Evolutionary conservation across 2,888 invertebrate species (phyloP).

Genomic region (Chrysopilus asiliformis): DNA sequence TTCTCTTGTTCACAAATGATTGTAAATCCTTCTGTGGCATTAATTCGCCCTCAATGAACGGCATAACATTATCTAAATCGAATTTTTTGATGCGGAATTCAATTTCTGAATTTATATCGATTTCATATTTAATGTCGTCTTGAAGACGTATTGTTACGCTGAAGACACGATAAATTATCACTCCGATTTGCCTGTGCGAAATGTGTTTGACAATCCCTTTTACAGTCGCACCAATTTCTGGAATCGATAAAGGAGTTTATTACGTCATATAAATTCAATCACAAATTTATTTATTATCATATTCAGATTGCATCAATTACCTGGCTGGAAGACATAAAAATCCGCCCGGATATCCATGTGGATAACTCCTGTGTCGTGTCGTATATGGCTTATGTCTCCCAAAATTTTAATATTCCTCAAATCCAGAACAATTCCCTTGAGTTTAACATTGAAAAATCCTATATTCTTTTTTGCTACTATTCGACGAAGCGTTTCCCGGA

Average conservation of each 20-base stretch:
- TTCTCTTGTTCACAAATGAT: no score
- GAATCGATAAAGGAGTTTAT: no score
- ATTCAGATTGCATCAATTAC: no score
- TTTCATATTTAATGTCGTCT: conserved; percentile 28
- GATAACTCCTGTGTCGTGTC: conserved; percentile 42
- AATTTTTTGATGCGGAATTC: conserved; percentile 30
- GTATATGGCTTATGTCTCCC: conserved; percentile 36
- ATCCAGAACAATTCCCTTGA: conserved; percentile 47
- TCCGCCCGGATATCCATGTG: conserved; percentile 47
- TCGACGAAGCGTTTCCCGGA: conserved; percentile 38
- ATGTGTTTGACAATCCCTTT: conserved; percentile 46
- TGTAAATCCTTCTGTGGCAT: no score
- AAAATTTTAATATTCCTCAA: conserved; percentile 45
- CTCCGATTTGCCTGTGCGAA: conserved; percentile 42
- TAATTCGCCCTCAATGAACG: conserved; percentile 32
- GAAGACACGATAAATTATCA: conserved; percentile 49
- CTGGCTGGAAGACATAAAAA: conserved; percentile 52
- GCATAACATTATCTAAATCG: conserved; percentile 26
- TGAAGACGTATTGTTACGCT: conserved; percentile 46
- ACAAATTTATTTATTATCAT: no score
- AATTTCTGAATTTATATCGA: conserved; percentile 35
- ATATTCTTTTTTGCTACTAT: conserved; percentile 34
- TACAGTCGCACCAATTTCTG: conserved; percentile 38
- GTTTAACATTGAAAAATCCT: conserved; percentile 38
- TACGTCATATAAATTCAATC: no score